A percentile compares a stretch with the other conserved stretches of the same genome.
Evolutionary conservation across 2,888 invertebrate genomes (phyloP).

Genomic region (Balanococcus diminutus): DNA sequence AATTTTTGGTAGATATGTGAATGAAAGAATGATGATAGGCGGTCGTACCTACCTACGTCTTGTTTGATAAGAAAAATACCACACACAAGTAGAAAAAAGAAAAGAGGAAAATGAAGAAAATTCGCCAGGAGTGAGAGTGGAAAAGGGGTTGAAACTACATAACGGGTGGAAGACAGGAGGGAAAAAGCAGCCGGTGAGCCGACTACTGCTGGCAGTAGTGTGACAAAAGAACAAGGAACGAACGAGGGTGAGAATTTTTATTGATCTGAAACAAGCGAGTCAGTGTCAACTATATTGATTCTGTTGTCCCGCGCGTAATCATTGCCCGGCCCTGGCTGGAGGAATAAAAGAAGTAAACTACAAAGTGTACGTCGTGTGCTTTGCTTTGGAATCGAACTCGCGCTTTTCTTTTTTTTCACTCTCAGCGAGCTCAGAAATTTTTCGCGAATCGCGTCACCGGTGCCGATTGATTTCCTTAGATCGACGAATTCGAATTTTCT

Average conservation of each 20-base stretch:
- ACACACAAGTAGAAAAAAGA: neutral
- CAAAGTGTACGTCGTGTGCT: conserved; percentile 48
- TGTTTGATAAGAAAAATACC: neutral
- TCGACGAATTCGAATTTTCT: too few relatives aligned
- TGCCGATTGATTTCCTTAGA: neutral
- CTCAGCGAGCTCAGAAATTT: neutral
- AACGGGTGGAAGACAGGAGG: conserved; percentile 33
- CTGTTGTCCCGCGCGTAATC: conserved; percentile 49
- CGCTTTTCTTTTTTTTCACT: conserved; percentile 34
- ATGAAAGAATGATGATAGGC: neutral
- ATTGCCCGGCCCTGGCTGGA: conserved; percentile 47
- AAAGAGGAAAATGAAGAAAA: neutral
- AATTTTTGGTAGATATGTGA: neutral
- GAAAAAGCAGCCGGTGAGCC: conserved; percentile 1
- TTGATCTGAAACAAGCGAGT: conserved; percentile 54
- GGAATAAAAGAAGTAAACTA: conserved; percentile 52
- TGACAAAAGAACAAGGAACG: conserved; percentile 53
- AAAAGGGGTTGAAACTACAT: conserved; percentile 36
- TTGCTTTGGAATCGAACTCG: conserved; percentile 40
- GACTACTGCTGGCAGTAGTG: conserved; percentile 41
- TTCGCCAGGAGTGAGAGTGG: neutral
- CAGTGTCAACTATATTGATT: conserved; percentile 55
- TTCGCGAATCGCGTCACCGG: neutral
- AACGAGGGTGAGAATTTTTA: conserved; percentile 55
- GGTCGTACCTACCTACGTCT: too few relatives aligned